Evolutionary conservation across 2,113 vertebrate genomes (phyloP), one percentile per base, ranked within the genome.

Genomic region (Phylloscopus trochiloides): DNA sequence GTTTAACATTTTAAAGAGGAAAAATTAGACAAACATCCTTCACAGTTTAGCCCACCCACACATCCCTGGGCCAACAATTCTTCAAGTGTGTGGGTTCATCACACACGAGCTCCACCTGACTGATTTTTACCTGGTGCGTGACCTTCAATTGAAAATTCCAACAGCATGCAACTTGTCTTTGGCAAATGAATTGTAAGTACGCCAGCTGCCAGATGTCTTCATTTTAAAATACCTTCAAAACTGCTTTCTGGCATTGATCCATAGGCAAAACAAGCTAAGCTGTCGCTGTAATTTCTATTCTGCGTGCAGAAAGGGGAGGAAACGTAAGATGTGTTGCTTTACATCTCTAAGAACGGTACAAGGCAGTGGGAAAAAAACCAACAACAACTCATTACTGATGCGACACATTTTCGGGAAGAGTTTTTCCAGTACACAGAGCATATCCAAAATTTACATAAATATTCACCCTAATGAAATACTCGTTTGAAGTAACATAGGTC

Each of bases 121-220:
- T 98, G 97, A 92, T 93, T 97, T 96, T 94, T 97, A 98, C 98
- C 98, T 98, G 97, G 94, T 97, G 97, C 19, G 9, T 97, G 97
- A 98, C 97, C 98, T 97, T 97, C 96, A 96, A 94, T 89, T 96
- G 95, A 97, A 93, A 98, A 97, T 97, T 97, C 97, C 97, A 96
- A 91, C 96, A 96, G 96, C 95, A 91, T 83, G 97, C 97, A 97
- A 98, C 97, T 97, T 97, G 97, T 97, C 97, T 97, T 96, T 98
- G 95, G 98, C 97, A 98, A 98, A 97, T 97, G 97, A 97, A 97
- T 97, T 97, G 95, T 97, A 97, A 98, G 97, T 95, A 80, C 6
- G 97, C 97, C 98, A 98, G 98, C 97, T 98, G 98, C 97, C 98
- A 98, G 98, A 98, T 98, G 97, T 98, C 98, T 98, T 98, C 97